These are phyloP conservation scores for Thalassoma bifasciatum DNA, from an alignment of 2,113 vertebrate species.

Conservation along the genomic window DNA sequence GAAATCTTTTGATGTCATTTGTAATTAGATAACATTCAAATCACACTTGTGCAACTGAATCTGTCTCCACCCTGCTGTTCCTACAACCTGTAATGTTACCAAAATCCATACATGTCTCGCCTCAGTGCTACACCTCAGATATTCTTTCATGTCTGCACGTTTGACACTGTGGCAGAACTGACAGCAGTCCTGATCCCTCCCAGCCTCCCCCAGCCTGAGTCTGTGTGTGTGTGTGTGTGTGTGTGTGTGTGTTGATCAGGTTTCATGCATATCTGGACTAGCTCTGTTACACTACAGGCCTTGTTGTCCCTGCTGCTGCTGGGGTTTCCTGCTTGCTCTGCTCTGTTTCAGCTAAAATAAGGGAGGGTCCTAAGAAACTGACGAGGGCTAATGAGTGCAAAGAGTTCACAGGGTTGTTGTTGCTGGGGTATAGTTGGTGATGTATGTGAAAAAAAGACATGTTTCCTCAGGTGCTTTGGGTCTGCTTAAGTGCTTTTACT, in stretches of 20 bases:
- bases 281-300: conserved; percentile 60
- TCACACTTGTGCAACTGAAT: not conserved
- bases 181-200: conserved; percentile 36
- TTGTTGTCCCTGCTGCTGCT: conserved; percentile 50
- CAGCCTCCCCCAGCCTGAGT: conserved; percentile 5
- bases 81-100: conserved; percentile 15
- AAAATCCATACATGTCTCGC: conserved; percentile 10
- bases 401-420: conserved; percentile 25
- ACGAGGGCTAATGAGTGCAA: conserved; percentile 31
- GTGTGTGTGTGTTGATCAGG: conserved; percentile 45
- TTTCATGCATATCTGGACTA: conserved; percentile 63
- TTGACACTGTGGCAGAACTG: conserved; percentile 43
- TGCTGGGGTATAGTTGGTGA: conserved; percentile 25
- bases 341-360: conserved; percentile 49
- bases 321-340: conserved; percentile 47
- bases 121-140: conserved; percentile 49
- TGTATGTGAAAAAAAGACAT: conserved; percentile 14
- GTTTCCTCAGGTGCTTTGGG: not conserved
- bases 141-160: conserved; percentile 20
- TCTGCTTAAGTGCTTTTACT: not conserved
- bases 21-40: conserved; percentile 14
- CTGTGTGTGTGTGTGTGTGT: conserved; percentile 32
- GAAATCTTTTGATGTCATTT: conserved; percentile 20
- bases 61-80: not conserved
- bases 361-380: conserved; percentile 35